A percentile compares a stretch with the other conserved stretches of the same genome.
Evolutionary conservation across 2,113 vertebrate genomes (phyloP).

Genomic region (Callochromis pleurospilus): DNA sequence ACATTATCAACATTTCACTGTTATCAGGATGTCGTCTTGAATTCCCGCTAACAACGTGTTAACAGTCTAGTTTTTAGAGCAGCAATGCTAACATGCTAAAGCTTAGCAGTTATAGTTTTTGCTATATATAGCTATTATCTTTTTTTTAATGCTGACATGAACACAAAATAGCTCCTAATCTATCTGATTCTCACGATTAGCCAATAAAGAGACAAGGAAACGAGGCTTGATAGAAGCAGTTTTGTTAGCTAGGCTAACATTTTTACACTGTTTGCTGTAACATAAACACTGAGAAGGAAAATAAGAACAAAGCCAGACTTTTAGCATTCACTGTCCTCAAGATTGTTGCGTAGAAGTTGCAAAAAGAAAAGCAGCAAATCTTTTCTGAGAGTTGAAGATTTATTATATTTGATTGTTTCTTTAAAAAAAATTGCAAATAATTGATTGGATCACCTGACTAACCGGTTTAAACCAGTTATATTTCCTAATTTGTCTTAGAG

Average conservation of each 20-base stretch:
- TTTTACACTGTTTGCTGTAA: neutral
- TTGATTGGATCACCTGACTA: neutral
- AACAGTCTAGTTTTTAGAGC: neutral
- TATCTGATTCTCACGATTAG: neutral
- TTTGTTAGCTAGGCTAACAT: neutral
- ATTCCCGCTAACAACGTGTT: neutral
- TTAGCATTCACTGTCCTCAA: neutral
- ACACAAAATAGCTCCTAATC: neutral
- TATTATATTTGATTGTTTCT: accelerated
- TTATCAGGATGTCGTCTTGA: neutral
- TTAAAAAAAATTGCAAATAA: accelerated
- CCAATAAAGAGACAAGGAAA: neutral
- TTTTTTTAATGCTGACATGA: neutral
- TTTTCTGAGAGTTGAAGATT: neutral
- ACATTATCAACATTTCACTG: neutral
- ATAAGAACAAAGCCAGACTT: neutral
- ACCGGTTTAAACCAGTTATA: neutral
- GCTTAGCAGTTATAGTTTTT: neutral
- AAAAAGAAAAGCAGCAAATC: neutral
- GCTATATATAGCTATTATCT: neutral
- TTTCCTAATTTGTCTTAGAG: neutral
- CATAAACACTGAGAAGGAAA: neutral
- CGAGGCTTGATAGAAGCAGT: neutral
- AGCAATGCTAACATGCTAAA: neutral
- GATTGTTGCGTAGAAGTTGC: accelerated